Evolutionary conservation across 2,113 vertebrate genomes (phyloP).

Genomic region (Pomatostomus ruficeps): DNA sequence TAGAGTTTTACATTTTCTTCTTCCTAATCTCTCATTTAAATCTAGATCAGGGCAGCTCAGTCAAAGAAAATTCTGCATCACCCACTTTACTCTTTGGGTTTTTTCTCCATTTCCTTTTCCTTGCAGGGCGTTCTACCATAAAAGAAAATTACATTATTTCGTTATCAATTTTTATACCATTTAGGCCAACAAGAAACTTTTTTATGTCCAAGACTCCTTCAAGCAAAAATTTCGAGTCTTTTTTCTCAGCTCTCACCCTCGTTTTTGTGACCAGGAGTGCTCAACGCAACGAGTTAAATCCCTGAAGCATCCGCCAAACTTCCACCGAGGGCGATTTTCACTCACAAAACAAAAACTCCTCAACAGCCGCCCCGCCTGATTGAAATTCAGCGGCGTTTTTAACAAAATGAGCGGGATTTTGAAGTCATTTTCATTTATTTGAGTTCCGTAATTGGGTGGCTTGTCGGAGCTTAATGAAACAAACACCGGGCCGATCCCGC

Average conservation of each 20-base stretch:
- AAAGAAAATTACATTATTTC: not conserved
- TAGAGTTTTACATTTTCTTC: not conserved
- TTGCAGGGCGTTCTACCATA: not conserved
- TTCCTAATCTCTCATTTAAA: not conserved
- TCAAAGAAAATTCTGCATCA: not conserved
- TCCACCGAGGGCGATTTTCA: not conserved
- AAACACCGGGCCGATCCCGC: slow-evolving; percentile 54
- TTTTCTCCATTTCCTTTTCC: not conserved
- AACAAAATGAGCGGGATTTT: slow-evolving; percentile 61
- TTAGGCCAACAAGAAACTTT: not conserved
- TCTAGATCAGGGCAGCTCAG: not conserved
- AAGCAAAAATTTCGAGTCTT: not conserved
- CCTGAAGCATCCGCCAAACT: not conserved
- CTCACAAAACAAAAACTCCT: not conserved
- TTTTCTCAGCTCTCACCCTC: not conserved
- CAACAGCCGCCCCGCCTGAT: slow-evolving; percentile 38
- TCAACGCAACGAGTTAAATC: not conserved
- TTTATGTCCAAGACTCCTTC: accelerated
- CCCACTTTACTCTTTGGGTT: not conserved
- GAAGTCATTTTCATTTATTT: slow-evolving; percentile 74
- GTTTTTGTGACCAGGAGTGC: not conserved
- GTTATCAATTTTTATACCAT: not conserved
- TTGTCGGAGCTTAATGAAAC: slow-evolving; percentile 74
- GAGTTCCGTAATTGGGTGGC: slow-evolving; percentile 70
- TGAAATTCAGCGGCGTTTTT: slow-evolving; percentile 65